A percentile compares a stretch with the other conserved stretches of the same genome.
phyloP scores from a whole-genome alignment of 2,888 invertebrate genomes.

The Limulus polyphemus region DNA sequence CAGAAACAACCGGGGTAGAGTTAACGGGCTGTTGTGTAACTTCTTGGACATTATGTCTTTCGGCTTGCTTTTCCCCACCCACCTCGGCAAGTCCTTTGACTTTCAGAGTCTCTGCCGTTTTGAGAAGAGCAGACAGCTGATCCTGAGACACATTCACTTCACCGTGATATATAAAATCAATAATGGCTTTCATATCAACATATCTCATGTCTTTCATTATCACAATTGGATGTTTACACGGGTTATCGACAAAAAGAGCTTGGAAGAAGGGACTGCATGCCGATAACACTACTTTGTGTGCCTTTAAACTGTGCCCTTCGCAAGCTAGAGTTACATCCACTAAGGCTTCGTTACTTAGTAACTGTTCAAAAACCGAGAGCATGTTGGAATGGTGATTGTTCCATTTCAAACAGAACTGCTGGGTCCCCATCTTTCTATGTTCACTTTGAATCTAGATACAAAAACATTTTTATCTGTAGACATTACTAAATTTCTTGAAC shows the following conservation, averaged over 20 bases:
- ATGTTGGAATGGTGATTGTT: constrained; percentile 85
- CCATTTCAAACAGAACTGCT: constrained; percentile 84
- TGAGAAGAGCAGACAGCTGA: constrained; percentile 71
- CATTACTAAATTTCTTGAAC: too few species aligned
- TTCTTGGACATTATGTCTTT: constrained; percentile 9
- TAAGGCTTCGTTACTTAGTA: constrained; percentile 74
- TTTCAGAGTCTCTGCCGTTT: constrained; percentile 80
- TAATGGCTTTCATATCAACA: constrained; percentile 74
- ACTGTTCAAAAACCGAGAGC: constrained; percentile 75
- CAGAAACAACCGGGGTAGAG: constrained; percentile 1
- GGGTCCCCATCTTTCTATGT: constrained; percentile 33
- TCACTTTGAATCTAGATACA: too few species aligned
- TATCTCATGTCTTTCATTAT: constrained; percentile 85
- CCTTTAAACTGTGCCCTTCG: constrained; percentile 78
- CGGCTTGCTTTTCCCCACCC: constrained; percentile 52
- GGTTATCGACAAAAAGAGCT: constrained; percentile 76
- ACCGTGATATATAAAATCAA: constrained; percentile 91
- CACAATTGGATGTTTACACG: constrained; percentile 84
- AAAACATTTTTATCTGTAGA: too few species aligned
- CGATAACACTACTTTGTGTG: constrained; percentile 84
- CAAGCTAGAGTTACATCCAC: constrained; percentile 85
- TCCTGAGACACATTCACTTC: constrained; percentile 89
- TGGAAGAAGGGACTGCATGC: constrained; percentile 91
- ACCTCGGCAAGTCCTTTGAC: constrained; percentile 71
- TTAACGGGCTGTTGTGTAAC: constrained; percentile 6